A percentile compares a stretch with the other conserved stretches of the same genome.
Evolutionary conservation across 2,888 invertebrate genomes (phyloP).

Genomic region (Pammene fasciana): DNA sequence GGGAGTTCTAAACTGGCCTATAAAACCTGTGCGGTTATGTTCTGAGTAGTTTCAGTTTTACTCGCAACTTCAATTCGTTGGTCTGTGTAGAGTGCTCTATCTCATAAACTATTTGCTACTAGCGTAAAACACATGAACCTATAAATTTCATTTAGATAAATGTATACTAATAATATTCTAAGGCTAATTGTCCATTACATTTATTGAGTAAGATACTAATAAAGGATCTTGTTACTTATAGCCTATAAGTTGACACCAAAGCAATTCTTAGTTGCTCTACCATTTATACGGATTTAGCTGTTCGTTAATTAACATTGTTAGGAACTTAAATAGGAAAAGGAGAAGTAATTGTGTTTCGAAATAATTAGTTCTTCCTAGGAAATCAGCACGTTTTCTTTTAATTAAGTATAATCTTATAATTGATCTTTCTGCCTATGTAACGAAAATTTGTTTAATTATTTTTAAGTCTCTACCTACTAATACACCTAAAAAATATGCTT

Average conservation of each 20-base stretch:
- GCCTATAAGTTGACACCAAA: background rate
- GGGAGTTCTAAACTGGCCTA: constrained; percentile 15
- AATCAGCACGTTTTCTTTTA: background rate
- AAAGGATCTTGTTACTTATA: background rate
- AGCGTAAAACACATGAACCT: constrained; percentile 13
- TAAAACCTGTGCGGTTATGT: constrained; percentile 30
- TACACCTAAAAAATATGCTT: background rate
- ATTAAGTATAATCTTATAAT: background rate
- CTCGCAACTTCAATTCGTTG: constrained; percentile 26
- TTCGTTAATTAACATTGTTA: constrained; percentile 11
- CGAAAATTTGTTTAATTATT: too few relatives aligned
- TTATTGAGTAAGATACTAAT: background rate
- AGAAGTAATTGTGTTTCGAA: constrained; percentile 1
- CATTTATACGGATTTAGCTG: background rate
- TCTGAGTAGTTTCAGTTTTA: constrained; percentile 24
- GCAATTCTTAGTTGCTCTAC: background rate
- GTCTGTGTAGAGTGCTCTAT: constrained; percentile 31
- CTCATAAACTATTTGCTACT: constrained; percentile 19
- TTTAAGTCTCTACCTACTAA: background rate
- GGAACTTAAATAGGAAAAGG: background rate
- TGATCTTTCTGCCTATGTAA: too few relatives aligned
- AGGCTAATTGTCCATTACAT: background rate
- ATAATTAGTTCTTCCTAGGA: background rate
- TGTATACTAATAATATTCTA: background rate
- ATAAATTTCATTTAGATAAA: background rate